phyloP scores from a whole-genome alignment of 37 sponge, comb jelly and placozoan species.

The Cliona cf. orientalis region DNA sequence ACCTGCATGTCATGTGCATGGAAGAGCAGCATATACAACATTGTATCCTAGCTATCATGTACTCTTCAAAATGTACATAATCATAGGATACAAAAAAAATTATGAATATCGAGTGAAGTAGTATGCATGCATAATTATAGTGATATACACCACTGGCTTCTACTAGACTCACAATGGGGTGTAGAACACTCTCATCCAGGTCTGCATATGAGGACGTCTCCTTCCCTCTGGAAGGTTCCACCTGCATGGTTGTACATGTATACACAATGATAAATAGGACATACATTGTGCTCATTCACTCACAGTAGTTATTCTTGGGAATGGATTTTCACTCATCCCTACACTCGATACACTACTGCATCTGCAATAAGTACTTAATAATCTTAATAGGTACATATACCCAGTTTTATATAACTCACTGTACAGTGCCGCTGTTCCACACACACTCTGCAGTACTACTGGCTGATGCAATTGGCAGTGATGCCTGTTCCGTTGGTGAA shows the following conservation, averaged over 20 bases:
- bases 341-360: neutral
- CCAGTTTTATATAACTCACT: no score
- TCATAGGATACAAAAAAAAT: no score
- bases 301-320: neutral
- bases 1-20: neutral
- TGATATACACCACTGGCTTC: no score
- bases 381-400: neutral
- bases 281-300: neutral
- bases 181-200: constrained; percentile 25
- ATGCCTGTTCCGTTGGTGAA: no score
- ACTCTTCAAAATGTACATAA: no score
- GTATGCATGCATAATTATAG: no score
- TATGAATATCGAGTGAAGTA: no score
- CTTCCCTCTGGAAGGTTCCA: neutral
- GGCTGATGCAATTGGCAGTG: no score
- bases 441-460: no score
- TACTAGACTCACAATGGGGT: no score
- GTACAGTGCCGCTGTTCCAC: no score
- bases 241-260: neutral
- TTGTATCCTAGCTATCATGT: neutral
- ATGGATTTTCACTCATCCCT: constrained; percentile 17
- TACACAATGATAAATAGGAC: neutral
- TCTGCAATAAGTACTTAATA: neutral
- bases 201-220: neutral
- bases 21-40: neutral